Conservation (phyloP, 1,140 invertebrate genomes). For the Drosophila pruinosa region DNA sequence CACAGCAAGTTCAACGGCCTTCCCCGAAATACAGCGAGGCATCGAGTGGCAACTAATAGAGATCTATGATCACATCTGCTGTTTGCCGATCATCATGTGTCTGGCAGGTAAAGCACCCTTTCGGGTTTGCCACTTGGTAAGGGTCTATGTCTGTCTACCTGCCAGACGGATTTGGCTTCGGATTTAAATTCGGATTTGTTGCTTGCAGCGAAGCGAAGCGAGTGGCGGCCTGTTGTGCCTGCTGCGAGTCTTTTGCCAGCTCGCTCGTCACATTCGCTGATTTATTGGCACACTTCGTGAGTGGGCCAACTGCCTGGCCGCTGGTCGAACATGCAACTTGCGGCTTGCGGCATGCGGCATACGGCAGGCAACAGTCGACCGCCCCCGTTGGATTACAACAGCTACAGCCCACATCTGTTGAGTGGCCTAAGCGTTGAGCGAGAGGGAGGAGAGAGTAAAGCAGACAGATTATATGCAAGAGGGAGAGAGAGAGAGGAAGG, state of each 20-base stretch:
- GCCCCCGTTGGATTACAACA: slow-evolving; percentile 17
- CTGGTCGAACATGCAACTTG: slow-evolving; percentile 32
- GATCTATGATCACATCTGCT: background rate
- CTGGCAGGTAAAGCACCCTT: background rate
- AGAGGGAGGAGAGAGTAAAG: background rate
- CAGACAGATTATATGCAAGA: background rate
- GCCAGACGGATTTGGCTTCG: background rate
- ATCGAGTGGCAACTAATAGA: background rate
- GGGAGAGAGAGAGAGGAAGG: background rate
- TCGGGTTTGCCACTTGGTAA: background rate
- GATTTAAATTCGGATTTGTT: background rate
- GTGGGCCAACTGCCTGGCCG: slow-evolving; percentile 51
- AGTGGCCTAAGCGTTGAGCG: no score
- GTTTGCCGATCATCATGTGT: background rate
- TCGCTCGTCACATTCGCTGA: slow-evolving; percentile 62
- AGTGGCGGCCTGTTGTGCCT: no score
- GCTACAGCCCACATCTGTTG: background rate
- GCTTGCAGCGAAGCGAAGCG: background rate
- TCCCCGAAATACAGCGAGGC: background rate
- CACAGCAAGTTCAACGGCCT: background rate
- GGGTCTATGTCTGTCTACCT: background rate
- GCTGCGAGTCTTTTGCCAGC: background rate
- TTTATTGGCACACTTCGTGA: slow-evolving; percentile 72
- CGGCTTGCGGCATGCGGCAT: slow-evolving; percentile 5
- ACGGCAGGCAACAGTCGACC: background rate